A percentile compares a stretch with the other conserved stretches of the same genome.
Conservation (phyloP, 1,140 invertebrate species). For the Cydia pomonella region DNA sequence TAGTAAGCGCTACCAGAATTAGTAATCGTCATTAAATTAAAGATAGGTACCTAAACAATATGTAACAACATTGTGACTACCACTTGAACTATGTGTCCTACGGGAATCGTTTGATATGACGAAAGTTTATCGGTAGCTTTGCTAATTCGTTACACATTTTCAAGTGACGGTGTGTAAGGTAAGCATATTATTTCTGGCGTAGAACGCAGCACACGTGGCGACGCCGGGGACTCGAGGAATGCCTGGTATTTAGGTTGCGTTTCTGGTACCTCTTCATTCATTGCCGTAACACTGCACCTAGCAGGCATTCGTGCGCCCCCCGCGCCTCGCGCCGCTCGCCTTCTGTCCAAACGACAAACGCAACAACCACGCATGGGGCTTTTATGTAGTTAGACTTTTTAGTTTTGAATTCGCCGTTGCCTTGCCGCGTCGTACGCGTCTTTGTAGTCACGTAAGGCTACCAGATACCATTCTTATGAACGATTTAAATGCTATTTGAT, state of each 20-base stretch:
- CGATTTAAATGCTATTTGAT: conserved; percentile 2
- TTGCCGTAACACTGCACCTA: conserved; percentile 73
- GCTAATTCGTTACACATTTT: conserved; percentile 59
- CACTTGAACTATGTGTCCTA: neutral
- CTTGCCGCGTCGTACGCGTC: conserved; percentile 4
- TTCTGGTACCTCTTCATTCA: conserved; percentile 78
- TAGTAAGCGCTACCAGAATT: conserved; percentile 13
- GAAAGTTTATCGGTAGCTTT: conserved; percentile 47
- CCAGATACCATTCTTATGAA: conserved; percentile 6
- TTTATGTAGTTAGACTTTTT: neutral
- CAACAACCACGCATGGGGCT: neutral
- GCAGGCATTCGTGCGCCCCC: conserved; percentile 38
- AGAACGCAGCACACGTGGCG: conserved; percentile 68
- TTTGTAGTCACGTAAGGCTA: conserved; percentile 24
- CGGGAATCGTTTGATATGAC: conserved; percentile 35
- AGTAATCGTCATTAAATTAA: conserved; percentile 2
- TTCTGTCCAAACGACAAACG: neutral
- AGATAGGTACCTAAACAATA: neutral
- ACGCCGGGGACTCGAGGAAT: conserved; percentile 68
- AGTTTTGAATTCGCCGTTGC: neutral
- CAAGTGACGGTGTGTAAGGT: conserved; percentile 57
- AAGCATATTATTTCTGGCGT: conserved; percentile 64
- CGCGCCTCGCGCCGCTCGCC: neutral
- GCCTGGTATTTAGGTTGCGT: conserved; percentile 77
- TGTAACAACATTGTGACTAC: neutral